A percentile compares a stretch with the other conserved stretches of the same genome.
Evolutionary conservation across 2,797 vertebrate species (phyloP).

Genomic region (Taeniopygia guttata): DNA sequence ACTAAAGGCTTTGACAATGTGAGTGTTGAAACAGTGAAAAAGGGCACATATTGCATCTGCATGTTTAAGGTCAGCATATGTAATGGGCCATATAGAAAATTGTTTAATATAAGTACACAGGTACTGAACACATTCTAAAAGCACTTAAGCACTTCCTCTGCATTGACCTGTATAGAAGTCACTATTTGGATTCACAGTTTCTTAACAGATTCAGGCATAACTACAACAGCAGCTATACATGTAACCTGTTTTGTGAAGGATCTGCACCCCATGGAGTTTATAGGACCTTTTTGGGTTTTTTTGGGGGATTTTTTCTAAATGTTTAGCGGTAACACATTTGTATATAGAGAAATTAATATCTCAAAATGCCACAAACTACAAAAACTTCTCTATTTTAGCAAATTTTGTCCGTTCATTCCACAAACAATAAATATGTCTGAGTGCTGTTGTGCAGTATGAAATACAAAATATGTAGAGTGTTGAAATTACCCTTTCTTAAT

Average conservation of each 20-base stretch:
- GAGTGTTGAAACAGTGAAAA: neutral
- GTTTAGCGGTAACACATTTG: rapidly evolving
- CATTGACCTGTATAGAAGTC: neutral
- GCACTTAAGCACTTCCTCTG: neutral
- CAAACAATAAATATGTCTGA: rapidly evolving
- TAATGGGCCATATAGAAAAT: neutral
- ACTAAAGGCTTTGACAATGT: neutral
- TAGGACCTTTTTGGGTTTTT: too few species aligned
- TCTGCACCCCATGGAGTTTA: neutral
- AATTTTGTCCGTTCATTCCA: neutral
- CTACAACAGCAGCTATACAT: neutral
- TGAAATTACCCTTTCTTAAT: neutral
- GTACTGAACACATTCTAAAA: neutral
- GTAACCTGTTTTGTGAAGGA: neutral
- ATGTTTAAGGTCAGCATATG: neutral
- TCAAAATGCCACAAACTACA: neutral
- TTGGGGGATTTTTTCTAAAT: neutral
- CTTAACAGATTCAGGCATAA: neutral
- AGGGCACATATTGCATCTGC: neutral
- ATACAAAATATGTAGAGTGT: neutral
- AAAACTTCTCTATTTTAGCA: neutral
- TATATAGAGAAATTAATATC: neutral
- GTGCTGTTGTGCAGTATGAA: neutral
- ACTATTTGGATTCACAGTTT: neutral
- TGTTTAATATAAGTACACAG: neutral